Percentiles rank a stretch among this genome's conserved stretches.
Evolutionary conservation across 2,113 vertebrate genomes (phyloP).

Genomic region (Colaptes auratus): DNA sequence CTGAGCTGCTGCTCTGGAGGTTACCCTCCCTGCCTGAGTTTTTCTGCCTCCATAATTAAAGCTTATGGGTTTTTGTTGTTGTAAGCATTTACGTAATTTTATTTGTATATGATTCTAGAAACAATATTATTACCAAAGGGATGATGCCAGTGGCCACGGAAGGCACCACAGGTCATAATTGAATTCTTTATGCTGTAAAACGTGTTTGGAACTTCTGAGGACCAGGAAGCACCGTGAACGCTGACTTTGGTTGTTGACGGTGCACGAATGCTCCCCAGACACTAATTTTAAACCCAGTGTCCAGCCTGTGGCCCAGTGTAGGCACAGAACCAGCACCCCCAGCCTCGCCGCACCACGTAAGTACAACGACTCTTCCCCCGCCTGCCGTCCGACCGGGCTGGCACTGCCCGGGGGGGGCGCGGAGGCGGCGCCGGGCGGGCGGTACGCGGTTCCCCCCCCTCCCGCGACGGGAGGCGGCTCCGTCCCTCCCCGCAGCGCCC

Average conservation of each 20-base stretch:
- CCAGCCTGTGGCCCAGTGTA: neutral
- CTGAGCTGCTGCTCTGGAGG: neutral
- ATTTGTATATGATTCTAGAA: neutral
- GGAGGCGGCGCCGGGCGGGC: neutral
- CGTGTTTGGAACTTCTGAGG: neutral
- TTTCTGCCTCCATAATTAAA: neutral
- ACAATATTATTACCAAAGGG: accelerated
- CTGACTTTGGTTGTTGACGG: accelerated
- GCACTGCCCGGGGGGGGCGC: neutral
- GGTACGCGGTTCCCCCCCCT: neutral
- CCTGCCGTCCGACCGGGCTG: too few relatives aligned
- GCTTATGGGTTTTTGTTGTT: neutral
- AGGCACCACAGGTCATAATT: neutral
- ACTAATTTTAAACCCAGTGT: accelerated
- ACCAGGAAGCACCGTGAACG: accelerated
- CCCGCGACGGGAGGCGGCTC: neutral
- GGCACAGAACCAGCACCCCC: accelerated
- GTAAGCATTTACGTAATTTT: neutral
- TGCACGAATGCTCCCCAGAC: neutral
- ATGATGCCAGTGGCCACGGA: neutral
- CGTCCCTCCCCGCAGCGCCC: neutral
- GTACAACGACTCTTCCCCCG: too few relatives aligned
- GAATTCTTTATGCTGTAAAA: neutral
- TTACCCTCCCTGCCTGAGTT: neutral
- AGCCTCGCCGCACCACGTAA: accelerated